These are phyloP conservation scores for Protonibea diacanthus DNA, from an alignment of 2,797 vertebrate genomes.

Conservation along the genomic window DNA sequence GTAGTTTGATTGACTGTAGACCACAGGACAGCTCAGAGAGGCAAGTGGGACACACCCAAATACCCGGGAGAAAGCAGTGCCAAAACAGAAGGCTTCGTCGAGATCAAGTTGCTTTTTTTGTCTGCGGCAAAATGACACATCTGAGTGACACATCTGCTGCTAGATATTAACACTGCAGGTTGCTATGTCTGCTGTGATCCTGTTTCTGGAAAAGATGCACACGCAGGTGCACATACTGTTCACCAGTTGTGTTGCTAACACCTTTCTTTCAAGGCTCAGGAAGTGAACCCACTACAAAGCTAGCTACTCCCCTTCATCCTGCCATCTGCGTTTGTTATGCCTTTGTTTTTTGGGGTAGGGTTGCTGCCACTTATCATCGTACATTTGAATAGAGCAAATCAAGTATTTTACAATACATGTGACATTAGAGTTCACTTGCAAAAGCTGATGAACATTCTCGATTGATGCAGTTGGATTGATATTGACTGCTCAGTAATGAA, in stretches of 20 bases:
- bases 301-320: neutral
- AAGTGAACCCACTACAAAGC: neutral
- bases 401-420: neutral
- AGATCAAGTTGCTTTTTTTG: slow-evolving; percentile 25
- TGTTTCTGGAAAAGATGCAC: slow-evolving; percentile 8
- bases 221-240: neutral
- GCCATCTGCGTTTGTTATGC: slow-evolving; percentile 17
- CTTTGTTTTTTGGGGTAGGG: neutral
- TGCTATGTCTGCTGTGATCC: slow-evolving; percentile 32
- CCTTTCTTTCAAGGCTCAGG: slow-evolving; percentile 5
- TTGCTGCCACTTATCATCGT: slow-evolving; percentile 15
- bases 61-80: slow-evolving; percentile 43
- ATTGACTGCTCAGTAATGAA: too few relatives aligned
- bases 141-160: slow-evolving; percentile 31
- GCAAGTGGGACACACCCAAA: slow-evolving; percentile 49
- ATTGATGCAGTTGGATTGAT: too few relatives aligned
- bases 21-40: slow-evolving; percentile 35
- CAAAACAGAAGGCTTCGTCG: slow-evolving; percentile 38
- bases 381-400: neutral
- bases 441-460: too few relatives aligned
- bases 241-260: neutral
- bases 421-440: neutral
- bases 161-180: slow-evolving; percentile 30
- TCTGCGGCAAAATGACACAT: slow-evolving; percentile 28
- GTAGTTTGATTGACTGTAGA: slow-evolving; percentile 65